Base-by-base conservation (phyloP, 1,140 invertebrate species). In the Wiebesia pumilae region DNA sequence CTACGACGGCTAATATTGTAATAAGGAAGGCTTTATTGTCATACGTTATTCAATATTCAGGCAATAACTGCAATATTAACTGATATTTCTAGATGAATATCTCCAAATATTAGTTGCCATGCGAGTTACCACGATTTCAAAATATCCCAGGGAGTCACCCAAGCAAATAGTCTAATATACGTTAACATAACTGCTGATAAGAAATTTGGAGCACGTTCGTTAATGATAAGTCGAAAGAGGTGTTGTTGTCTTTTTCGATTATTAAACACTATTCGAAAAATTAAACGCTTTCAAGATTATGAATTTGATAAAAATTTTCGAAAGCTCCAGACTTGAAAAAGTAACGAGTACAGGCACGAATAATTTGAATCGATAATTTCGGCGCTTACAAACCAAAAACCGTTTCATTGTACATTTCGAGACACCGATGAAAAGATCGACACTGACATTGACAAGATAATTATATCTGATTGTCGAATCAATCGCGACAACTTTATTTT, bases 181-280 rank as follows among this genome's bases (percentile, higher is more conserved):
- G 62, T 84, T 84, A 84, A 21, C 82, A 84, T 65, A 43, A 83
- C 14, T 3, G 51, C 38, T 77, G 82, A 84, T 84, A 84, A 43
- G 73, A 21, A 35, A 16, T 40, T 62, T 62, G 43, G 47, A 83
- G 40, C 65, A 6, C 30, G 21, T 79, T 58, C n/a, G 51, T 38
- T 27, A n/a, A 7, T 27, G 71, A 62, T 77, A 77, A 83, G 71
- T 33, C 58, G 19, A 54, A 38, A 67, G 79, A 81, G 58, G 51
- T 51, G n/a, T 38, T 54, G 12, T 77, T 47, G 30, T 84, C 27
- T 67, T 81, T 67, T 43, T 67, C 10, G 27, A 10, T 78, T 30
- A 51, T 51, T 54, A 4, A 12, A 47, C 43, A 12, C 4, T n/a
- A 12, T 12, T 7, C 21, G 16, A 7, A 51, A 30, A 78, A 78